Conservation (phyloP, 2,797 vertebrate species). For the Enteromius paludinosus region DNA sequence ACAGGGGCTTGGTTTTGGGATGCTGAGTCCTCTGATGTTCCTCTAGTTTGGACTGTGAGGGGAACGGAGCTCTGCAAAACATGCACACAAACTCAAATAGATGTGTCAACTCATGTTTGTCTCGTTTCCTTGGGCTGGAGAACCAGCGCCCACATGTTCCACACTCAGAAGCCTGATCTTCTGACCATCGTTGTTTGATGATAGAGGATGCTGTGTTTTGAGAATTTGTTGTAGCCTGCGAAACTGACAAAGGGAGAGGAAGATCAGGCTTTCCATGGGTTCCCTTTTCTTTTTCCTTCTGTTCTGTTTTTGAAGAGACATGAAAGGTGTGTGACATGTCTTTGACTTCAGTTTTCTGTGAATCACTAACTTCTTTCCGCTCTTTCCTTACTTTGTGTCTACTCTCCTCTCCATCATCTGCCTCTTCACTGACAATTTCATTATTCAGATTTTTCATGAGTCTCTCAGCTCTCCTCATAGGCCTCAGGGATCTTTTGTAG, state of each 20-base stretch:
- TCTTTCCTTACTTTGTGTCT: conserved; percentile 55
- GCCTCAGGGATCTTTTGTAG: conserved; percentile 80
- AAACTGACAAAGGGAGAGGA: conserved; percentile 61
- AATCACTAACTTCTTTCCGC: conserved; percentile 35
- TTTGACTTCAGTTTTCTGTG: conserved; percentile 38
- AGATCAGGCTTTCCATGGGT: conserved; percentile 59
- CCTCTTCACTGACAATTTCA: conserved; percentile 70
- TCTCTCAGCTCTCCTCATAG: conserved; percentile 79
- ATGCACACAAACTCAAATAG: conserved; percentile 83
- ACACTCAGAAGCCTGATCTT: conserved; percentile 81
- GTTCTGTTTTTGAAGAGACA: conserved; percentile 63
- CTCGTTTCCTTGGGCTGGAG: conserved; percentile 83
- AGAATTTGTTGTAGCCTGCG: conserved; percentile 58
- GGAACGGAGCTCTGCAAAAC: conserved; percentile 77
- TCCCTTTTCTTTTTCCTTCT: conserved; percentile 69
- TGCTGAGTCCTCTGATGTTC: conserved; percentile 83
- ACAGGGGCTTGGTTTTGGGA: conserved; percentile 71
- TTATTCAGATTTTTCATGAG: conserved; percentile 71
- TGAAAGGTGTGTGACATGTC: conserved; percentile 58
- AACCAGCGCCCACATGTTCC: conserved; percentile 87
- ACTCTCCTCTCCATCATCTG: conserved; percentile 62
- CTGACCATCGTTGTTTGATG: conserved; percentile 76
- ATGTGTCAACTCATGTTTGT: conserved; percentile 88
- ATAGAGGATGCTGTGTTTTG: conserved; percentile 71
- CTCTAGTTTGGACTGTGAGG: conserved; percentile 79